Evolutionary conservation across 2,888 invertebrate species (phyloP).

Genomic region (Chrysolina oricalcia): DNA sequence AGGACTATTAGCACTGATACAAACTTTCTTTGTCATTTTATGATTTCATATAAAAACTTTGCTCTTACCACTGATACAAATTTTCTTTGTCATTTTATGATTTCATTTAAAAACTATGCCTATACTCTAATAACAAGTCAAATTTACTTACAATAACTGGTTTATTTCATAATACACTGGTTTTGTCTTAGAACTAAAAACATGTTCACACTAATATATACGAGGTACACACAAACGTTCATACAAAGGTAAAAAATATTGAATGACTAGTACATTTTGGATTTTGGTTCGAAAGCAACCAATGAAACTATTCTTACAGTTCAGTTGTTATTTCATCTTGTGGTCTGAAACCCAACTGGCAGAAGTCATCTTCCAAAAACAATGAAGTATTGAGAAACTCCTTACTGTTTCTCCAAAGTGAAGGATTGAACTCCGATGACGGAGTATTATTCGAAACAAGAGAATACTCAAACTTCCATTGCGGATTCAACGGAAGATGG

Average conservation of each 20-base stretch:
- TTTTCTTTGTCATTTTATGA: too few species aligned
- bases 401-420: conserved; percentile 69
- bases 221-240: conserved; percentile 32
- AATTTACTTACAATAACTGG: conserved; percentile 21
- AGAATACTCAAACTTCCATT: conserved; percentile 73
- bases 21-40: too few species aligned
- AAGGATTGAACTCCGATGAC: conserved; percentile 73
- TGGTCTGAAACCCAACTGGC: conserved; percentile 87
- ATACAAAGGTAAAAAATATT: conserved; percentile 49
- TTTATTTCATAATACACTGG: conserved; percentile 31
- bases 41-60: too few species aligned
- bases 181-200: conserved; percentile 32
- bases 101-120: not conserved
- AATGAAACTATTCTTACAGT: conserved; percentile 72
- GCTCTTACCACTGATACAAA: too few species aligned
- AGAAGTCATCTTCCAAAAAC: conserved; percentile 87
- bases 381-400: conserved; percentile 72
- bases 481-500: conserved; percentile 70
- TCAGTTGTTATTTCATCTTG: conserved; percentile 93
- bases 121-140: not conserved
- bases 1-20: too few species aligned
- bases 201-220: conserved; percentile 25
- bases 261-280: conserved; percentile 53
- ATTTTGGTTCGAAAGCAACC: conserved; percentile 43
- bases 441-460: conserved; percentile 60